Conservation (phyloP, 2,797 vertebrate genomes). For the Dallia pectoralis region DNA sequence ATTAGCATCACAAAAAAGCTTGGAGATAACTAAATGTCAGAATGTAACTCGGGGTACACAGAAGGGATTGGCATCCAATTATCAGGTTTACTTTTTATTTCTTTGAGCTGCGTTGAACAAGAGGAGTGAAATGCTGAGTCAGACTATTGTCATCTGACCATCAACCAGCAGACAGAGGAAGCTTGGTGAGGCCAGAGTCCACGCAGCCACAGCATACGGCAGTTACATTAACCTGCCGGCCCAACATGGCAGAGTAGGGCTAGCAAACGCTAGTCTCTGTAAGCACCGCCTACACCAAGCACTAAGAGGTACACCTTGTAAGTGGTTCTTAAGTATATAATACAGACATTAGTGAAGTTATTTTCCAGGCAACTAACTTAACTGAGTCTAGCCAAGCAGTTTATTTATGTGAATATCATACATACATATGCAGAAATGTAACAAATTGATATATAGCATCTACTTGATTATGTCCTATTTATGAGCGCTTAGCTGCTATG, state of each 20-base stretch:
- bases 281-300: not conserved
- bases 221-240: conserved; percentile 5
- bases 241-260: conserved; percentile 1
- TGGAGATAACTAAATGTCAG: not conserved
- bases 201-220: conserved; percentile 5
- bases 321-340: not conserved
- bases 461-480: not conserved
- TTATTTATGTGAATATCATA: not conserved
- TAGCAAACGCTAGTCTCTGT: not conserved
- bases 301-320: not conserved
- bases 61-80: not conserved
- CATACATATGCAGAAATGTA: not conserved
- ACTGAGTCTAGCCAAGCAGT: not conserved
- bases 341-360: not conserved
- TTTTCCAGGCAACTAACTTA: conserved; percentile 1
- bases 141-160: conserved; percentile 1
- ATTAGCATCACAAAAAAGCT: not conserved
- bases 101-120: not conserved
- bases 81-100: not conserved
- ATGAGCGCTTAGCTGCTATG: not conserved
- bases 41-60: not conserved
- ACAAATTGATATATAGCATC: not conserved
- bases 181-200: conserved; percentile 9
- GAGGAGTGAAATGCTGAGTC: not conserved
- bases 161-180: not conserved